Conservation (phyloP, 2,797 vertebrate species). For the Phoebastria nigripes region DNA sequence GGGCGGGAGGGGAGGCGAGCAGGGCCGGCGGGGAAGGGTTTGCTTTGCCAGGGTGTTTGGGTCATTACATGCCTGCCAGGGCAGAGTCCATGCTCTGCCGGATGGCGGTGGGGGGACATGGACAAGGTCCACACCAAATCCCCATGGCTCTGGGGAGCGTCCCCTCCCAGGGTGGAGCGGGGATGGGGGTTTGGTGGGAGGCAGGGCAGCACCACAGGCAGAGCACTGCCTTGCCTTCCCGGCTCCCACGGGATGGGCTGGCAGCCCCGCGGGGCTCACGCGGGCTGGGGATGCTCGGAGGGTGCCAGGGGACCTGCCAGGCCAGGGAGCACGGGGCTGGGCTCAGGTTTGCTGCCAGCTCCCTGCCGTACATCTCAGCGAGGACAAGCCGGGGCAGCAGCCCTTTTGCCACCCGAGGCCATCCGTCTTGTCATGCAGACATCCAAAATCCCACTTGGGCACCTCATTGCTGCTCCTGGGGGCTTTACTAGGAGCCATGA, state of each 20-base stretch:
- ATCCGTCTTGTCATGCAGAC: accelerated
- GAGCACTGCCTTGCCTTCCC: not conserved
- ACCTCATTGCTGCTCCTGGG: not conserved
- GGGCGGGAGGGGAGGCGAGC: not conserved
- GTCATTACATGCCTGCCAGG: not conserved
- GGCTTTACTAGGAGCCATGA: not conserved
- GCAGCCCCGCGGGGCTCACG: accelerated
- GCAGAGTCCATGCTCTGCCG: not conserved
- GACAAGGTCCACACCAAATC: not conserved
- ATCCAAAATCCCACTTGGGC: not conserved
- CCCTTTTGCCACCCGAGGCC: not conserved
- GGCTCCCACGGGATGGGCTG: not conserved
- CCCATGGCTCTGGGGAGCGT: accelerated
- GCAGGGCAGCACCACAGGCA: not conserved
- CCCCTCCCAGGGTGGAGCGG: not conserved
- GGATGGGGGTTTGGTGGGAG: not conserved
- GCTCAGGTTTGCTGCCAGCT: not conserved
- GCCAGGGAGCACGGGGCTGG: not conserved
- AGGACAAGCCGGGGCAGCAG: not conserved
- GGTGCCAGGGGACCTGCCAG: not conserved
- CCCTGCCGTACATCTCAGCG: accelerated
- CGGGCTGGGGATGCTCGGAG: not conserved
- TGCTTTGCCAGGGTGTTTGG: not conserved
- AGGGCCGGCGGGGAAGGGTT: not conserved
- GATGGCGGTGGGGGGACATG: accelerated